Evolutionary conservation across 2,888 invertebrate genomes (phyloP), one percentile per base, ranked within the genome.

Genomic region (Imbricaverruca yamaguchii): DNA sequence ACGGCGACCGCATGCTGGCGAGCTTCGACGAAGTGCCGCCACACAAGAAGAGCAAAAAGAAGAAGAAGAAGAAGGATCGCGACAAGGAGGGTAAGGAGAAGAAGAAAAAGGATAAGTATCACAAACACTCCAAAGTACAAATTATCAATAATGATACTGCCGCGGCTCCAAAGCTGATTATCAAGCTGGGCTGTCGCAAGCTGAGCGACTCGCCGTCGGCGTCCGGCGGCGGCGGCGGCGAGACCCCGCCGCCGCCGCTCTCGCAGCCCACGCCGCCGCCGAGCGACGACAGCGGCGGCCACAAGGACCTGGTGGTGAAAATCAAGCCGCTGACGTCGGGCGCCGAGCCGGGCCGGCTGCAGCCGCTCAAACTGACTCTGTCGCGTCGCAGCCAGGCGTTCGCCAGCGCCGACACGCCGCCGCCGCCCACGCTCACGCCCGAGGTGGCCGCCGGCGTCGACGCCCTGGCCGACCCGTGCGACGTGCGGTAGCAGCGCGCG

Each of bases 1-100:
- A 91, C 87, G 90, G 95, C 23, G 91, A 92, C 83, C 91, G 91
- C 90, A 92, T 95, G 7, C 94, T 94, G 93, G 93, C 93, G 9
- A 92, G 93, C 85, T 94, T 94, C 85, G 74, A 84, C 89, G 89
- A 81, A 88, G 88, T 81, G 86, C 86, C 78, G 77, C 80, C 65
- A 55, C 74, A 80, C 81, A 78, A 83, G 80, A 88, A 89, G 84
- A 86, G 86, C 84, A 88, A 88, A 83, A 84, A 85, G 81, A 86
- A 86, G 89, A 89, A 86, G 87, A 89, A 87, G 86, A 89, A 87
- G 86, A 86, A 88, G 91, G 88, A 87, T 90, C 88, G 87, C 90
- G 88, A 87, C 90, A 87, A 86, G 88, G 84, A 86, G 91, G 89
- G 88, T 85, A 89, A 87, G 87, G 88, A 87, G 90, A 87, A 86